phyloP scores from a whole-genome alignment of 2,113 vertebrate genomes.

The Sorex fumeus region DNA sequence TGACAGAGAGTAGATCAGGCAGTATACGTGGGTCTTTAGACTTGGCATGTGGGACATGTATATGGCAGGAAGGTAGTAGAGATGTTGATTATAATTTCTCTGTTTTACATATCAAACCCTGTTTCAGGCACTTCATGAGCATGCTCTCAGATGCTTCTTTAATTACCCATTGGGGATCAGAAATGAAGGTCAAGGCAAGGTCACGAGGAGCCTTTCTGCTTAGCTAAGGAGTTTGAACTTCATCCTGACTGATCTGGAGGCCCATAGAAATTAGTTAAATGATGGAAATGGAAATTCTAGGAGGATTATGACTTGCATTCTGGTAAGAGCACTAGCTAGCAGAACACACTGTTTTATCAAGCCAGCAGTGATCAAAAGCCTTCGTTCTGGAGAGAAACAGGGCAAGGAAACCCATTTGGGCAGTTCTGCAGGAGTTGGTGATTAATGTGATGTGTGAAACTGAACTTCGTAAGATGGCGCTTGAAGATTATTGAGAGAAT shows the following conservation, averaged over 20 bases:
- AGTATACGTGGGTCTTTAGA: not conserved
- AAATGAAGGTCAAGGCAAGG: not conserved
- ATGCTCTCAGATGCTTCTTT: not conserved
- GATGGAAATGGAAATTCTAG: not conserved
- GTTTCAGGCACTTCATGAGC: not conserved
- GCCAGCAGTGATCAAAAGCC: not conserved
- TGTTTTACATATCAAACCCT: constrained; percentile 5
- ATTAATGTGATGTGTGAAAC: not conserved
- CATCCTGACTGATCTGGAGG: not conserved
- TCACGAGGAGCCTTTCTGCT: not conserved
- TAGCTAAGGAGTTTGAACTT: not conserved
- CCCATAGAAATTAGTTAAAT: not conserved
- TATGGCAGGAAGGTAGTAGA: not conserved
- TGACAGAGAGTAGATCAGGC: not conserved
- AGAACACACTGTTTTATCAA: not conserved
- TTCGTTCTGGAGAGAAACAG: not conserved
- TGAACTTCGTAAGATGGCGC: not conserved
- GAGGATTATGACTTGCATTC: not conserved
- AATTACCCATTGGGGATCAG: not conserved
- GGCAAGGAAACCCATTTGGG: not conserved
- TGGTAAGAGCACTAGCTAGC: not conserved
- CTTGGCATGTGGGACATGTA: no score
- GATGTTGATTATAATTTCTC: not conserved
- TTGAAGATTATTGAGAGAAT: not conserved
- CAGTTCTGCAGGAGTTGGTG: not conserved